A percentile compares a stretch with the other conserved stretches of the same genome.
These are phyloP conservation scores for Gymnosoma rotundatum DNA, from an alignment of 2,888 invertebrate genomes.

Conservation along the genomic window DNA sequence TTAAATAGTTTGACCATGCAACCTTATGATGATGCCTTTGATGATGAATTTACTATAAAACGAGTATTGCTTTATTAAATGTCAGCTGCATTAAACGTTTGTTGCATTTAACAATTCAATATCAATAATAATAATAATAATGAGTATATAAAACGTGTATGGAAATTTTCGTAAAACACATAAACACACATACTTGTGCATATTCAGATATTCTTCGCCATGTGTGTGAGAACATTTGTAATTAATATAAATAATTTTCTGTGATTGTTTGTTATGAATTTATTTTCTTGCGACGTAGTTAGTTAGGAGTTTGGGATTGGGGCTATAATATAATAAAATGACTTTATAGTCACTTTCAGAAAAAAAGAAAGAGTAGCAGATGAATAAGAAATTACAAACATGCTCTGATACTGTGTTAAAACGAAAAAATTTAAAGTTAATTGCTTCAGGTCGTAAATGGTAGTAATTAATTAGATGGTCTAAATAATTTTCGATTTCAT, in stretches of 20 bases:
- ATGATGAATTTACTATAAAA: background rate
- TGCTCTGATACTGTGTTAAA: background rate
- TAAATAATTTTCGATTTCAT: no score
- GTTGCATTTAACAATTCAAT: slow-evolving; percentile 46
- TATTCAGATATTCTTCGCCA: background rate
- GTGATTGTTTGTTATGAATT: slow-evolving; percentile 3
- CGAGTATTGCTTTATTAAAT: slow-evolving; percentile 6
- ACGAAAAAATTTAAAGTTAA: slow-evolving; percentile 22
- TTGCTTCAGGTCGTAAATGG: no score
- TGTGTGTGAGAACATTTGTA: background rate
- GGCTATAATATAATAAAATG: slow-evolving; percentile 18
- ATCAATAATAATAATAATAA: slow-evolving; percentile 58
- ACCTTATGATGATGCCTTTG: background rate
- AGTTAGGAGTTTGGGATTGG: background rate
- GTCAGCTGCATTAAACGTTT: slow-evolving; percentile 7
- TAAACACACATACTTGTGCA: background rate
- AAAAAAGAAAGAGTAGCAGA: background rate
- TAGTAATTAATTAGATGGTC: no score
- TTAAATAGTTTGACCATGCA: slow-evolving; percentile 47
- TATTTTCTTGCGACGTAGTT: background rate
- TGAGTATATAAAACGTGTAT: slow-evolving; percentile 34
- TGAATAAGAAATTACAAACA: background rate
- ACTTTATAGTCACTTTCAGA: slow-evolving; percentile 34
- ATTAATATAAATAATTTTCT: slow-evolving; percentile 11
- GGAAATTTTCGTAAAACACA: background rate